phyloP scores from a whole-genome alignment of 2,113 vertebrate genomes.

The Pelecanus crispus region DNA sequence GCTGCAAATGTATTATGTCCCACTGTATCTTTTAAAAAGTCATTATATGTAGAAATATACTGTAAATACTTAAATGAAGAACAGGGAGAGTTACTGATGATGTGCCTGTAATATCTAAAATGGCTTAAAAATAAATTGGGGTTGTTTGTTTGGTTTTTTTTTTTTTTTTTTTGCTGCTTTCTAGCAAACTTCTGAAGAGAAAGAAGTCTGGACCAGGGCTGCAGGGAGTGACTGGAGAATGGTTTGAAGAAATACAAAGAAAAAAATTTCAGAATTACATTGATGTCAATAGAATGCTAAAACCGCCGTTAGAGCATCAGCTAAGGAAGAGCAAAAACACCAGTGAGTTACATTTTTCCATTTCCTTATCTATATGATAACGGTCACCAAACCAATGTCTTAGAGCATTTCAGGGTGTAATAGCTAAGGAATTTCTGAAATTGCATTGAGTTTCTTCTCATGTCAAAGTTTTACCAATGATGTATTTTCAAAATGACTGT shows the following conservation, averaged over 20 bases:
- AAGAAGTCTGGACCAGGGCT: constrained; percentile 67
- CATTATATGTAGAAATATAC: background rate
- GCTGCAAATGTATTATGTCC: background rate
- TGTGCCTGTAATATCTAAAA: background rate
- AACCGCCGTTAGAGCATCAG: constrained; percentile 64
- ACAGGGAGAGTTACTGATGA: background rate
- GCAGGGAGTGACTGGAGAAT: constrained; percentile 76
- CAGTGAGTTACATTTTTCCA: constrained; percentile 60
- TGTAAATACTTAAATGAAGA: background rate
- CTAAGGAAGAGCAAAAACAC: constrained; percentile 60
- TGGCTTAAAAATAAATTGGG: background rate
- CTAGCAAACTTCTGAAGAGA: constrained; percentile 75
- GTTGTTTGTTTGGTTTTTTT: background rate
- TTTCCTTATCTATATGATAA: background rate
- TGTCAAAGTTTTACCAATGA: background rate
- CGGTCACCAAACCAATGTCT: background rate
- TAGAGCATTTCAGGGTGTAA: background rate
- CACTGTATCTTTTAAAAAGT: background rate
- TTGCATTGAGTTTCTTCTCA: background rate
- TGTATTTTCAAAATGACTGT: background rate
- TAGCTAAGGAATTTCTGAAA: background rate
- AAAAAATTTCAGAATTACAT: constrained; percentile 75
- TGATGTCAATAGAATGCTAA: constrained; percentile 73
- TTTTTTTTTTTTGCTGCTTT: constrained; percentile 30
- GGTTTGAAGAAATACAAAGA: constrained; percentile 83